Conservation (phyloP, 1,140 invertebrate genomes). For the Anastrepha obliqua region DNA sequence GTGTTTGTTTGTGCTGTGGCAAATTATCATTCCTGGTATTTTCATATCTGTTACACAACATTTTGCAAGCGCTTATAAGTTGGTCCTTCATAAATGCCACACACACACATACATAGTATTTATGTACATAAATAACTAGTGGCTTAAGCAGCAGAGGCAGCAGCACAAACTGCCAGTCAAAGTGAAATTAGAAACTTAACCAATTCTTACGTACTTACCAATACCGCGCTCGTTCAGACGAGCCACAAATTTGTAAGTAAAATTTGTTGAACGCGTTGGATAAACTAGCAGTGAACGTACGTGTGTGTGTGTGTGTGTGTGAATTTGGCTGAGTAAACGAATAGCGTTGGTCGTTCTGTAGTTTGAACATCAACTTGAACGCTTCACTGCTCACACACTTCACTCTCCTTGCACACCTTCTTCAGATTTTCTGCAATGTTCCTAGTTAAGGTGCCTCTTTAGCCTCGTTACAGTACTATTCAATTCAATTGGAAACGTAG, state of each 20-base stretch:
- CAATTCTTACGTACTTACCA: conserved; percentile 32
- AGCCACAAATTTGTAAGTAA: conserved; percentile 37
- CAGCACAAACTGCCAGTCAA: conserved; percentile 7
- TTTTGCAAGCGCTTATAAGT: conserved; percentile 2
- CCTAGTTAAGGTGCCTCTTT: not conserved
- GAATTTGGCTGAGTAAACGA: not conserved
- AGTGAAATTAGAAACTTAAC: conserved; percentile 47
- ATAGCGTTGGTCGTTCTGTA: too few relatives aligned
- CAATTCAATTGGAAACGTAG: not conserved
- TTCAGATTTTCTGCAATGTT: not conserved
- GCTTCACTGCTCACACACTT: not conserved
- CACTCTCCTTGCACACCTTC: not conserved
- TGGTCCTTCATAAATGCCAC: not conserved
- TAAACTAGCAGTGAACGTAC: not conserved
- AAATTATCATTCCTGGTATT: conserved; percentile 18
- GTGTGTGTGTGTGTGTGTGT: not conserved
- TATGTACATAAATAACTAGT: not conserved
- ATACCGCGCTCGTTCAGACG: conserved; percentile 24
- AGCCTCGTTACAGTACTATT: not conserved
- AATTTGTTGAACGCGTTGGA: not conserved
- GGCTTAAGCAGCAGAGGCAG: not conserved
- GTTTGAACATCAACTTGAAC: conserved; percentile 20
- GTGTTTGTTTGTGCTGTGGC: not conserved
- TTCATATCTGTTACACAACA: conserved; percentile 25
- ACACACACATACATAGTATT: not conserved